Base-by-base conservation (phyloP, 2,113 vertebrate species). In the Erinaceus europaeus region DNA sequence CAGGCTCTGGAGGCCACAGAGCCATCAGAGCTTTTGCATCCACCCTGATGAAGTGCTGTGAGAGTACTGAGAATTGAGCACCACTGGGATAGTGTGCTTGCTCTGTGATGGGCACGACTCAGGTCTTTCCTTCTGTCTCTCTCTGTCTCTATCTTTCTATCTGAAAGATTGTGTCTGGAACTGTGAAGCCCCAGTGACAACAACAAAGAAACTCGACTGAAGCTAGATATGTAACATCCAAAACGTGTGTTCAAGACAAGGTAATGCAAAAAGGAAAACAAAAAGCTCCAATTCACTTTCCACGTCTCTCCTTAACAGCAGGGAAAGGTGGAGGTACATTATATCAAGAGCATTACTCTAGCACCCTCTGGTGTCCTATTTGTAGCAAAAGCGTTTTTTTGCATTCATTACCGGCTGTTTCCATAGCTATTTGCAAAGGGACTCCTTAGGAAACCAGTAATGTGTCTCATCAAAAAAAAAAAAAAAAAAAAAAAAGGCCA, bases 361-460 rank as follows among this genome's bases (percentile, higher is more conserved):
- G 95, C 93, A 86, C 96, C 96, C 97, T 94, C 97, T 97, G 80
- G 93, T 92, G 97, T 94, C 75, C 42, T 18, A 6, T 36, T 17
- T 20, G 42, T 81, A 89, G 83, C 46, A 87, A 0, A 57, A 27
- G 27, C n/a, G 2, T 29, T 46, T 48, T 65, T 57, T 36, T 23
- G 15, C 18, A 21, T 34, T 32, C 36, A 48, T 64, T 38, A 42
- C 32, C 74, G 36, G 25, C 17, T 82, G 29, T 6, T 4, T 44
- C 12, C 13, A 6, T 20, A 82, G 50, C 34, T 62, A 32, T 29
- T 46, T 27, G 62, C 32, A 92, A 90, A 95, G 53, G 32, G 25
- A 25, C 42, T 38, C 32, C 73, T 72, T 52, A 46, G 73, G 84
- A 80, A 83, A 44, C 15, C 38, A 75, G 14, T 55, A 74, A 65